These are phyloP conservation scores for Artibeus lituratus DNA, from an alignment of 2,797 vertebrate genomes.

Conservation along the genomic window DNA sequence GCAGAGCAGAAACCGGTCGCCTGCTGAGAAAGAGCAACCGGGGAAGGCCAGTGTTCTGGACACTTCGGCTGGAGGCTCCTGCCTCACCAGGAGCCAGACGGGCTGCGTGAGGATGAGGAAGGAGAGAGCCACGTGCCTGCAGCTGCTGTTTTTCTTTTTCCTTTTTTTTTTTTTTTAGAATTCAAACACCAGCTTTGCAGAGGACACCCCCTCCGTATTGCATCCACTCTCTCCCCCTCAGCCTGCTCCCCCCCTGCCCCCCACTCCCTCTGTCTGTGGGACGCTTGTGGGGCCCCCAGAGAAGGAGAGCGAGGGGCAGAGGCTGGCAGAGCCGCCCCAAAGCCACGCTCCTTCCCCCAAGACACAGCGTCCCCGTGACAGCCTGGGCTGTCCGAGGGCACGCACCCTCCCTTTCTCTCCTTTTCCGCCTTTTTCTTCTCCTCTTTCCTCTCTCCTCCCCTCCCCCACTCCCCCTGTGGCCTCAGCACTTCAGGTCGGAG, in stretches of 20 bases:
- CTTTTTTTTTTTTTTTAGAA: not conserved
- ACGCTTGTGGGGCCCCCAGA: not conserved
- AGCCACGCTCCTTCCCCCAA: accelerated
- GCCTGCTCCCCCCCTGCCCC: not conserved
- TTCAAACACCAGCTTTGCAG: not conserved
- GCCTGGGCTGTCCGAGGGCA: accelerated
- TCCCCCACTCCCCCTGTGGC: not conserved
- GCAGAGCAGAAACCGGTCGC: not conserved
- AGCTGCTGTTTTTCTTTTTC: no score
- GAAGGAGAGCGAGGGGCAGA: accelerated
- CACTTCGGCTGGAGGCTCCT: not conserved
- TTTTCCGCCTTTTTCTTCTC: not conserved
- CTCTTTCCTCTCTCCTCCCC: not conserved
- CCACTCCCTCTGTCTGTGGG: not conserved
- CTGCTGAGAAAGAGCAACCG: no score
- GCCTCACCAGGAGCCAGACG: not conserved
- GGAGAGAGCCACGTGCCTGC: not conserved
- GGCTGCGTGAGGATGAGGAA: not conserved
- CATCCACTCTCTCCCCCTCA: not conserved
- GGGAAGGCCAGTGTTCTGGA: not conserved
- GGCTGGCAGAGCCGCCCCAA: no score
- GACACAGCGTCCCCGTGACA: accelerated
- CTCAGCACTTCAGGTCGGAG: not conserved
- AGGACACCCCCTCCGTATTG: not conserved
- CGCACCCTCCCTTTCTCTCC: not conserved